Conservation (phyloP, 2,888 invertebrate species). For the Horisme vitalbata region DNA sequence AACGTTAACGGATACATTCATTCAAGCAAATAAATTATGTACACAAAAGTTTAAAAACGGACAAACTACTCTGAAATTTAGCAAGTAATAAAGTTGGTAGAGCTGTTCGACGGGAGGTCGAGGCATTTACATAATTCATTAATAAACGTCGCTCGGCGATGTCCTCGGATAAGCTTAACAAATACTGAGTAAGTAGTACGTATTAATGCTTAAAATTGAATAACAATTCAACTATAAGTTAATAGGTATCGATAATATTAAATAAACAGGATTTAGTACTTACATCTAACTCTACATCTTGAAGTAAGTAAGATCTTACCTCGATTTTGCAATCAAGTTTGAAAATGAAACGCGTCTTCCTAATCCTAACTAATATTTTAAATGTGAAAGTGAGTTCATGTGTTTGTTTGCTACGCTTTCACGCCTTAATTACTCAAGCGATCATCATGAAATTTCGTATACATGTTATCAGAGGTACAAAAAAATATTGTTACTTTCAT, state of each 20-base stretch:
- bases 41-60: constrained; percentile 35
- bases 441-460: too few species aligned
- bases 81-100: constrained; percentile 63
- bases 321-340: too few species aligned
- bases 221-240: constrained; percentile 3
- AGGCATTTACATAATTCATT: constrained; percentile 75
- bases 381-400: too few species aligned
- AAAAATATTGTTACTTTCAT: too few species aligned
- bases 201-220: constrained; percentile 45
- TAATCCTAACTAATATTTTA: too few species aligned
- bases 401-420: too few species aligned
- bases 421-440: too few species aligned
- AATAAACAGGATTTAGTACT: too few species aligned
- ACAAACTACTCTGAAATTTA: constrained; percentile 60
- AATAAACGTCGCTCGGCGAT: constrained; percentile 70
- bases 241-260: background rate
- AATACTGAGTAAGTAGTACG: constrained; percentile 55
- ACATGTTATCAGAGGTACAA: too few species aligned
- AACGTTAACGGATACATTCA: background rate
- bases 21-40: background rate
- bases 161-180: constrained; percentile 70
- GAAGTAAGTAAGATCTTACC: too few species aligned
- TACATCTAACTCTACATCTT: too few species aligned
- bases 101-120: constrained; percentile 49
- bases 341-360: too few species aligned